Evolutionary conservation across 2,113 vertebrate species (phyloP).

Genomic region (Empidonax traillii): DNA sequence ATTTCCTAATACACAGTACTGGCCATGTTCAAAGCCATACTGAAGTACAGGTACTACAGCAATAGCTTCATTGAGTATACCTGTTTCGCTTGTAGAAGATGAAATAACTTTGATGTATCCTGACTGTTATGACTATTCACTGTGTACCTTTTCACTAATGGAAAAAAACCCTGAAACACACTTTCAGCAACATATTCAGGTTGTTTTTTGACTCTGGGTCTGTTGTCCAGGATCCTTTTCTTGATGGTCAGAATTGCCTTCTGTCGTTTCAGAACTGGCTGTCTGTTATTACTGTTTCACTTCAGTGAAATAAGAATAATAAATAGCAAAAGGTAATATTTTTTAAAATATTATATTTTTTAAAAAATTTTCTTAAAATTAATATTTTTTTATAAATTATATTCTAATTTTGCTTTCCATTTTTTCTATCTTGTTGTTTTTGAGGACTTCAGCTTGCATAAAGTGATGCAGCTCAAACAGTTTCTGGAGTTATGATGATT

Average conservation of each 20-base stretch:
- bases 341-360: no score
- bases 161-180: not conserved
- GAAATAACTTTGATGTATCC: not conserved
- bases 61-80: not conserved
- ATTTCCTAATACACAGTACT: not conserved
- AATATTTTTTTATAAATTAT: not conserved
- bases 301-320: not conserved
- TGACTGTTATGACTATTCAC: not conserved
- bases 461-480: not conserved
- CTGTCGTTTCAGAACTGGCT: not conserved
- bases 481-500: not conserved
- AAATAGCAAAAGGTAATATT: not conserved
- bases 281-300: not conserved
- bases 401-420: not conserved
- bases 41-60: not conserved
- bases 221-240: not conserved
- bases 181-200: not conserved
- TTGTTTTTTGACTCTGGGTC: not conserved
- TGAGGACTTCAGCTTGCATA: not conserved
- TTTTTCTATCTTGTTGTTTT: not conserved
- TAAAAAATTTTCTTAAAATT: no score
- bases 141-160: not conserved
- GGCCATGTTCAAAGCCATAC: not conserved
- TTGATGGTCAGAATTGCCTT: not conserved
- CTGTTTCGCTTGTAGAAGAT: not conserved